phyloP scores from a whole-genome alignment of 92 coral and sea anemone genomes.

The Parazoanthus darwini region DNA sequence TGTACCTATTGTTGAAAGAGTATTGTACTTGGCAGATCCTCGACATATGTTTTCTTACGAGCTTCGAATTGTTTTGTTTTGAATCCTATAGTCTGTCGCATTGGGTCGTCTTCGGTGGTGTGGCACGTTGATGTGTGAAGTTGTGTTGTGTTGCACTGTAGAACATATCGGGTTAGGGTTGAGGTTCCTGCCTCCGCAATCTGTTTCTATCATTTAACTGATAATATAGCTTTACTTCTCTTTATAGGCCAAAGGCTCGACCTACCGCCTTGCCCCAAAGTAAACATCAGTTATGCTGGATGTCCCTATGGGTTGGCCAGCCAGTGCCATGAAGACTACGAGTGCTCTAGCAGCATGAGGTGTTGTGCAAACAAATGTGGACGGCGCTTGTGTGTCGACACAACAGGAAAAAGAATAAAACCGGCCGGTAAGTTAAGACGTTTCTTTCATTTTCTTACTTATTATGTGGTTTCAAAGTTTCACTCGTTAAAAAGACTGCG shows the following conservation, averaged over 20 bases:
- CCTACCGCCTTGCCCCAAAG: conserved; percentile 3
- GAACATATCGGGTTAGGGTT: too few relatives aligned
- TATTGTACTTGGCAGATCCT: too few relatives aligned
- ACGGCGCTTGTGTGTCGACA: conserved; percentile 30
- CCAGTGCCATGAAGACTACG: conserved; percentile 27
- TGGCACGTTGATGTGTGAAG: too few relatives aligned
- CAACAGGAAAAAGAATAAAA: not conserved
- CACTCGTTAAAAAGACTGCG: not conserved
- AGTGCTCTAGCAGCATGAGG: conserved; percentile 22
- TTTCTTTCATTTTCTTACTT: too few relatives aligned
- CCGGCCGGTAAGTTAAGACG: not conserved
- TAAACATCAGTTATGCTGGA: conserved; percentile 28
- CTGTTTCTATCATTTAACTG: too few relatives aligned
- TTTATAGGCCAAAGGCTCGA: not conserved
- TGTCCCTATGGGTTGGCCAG: conserved; percentile 23
- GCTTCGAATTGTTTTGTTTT: too few relatives aligned
- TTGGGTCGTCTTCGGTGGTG: not conserved
- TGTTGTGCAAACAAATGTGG: conserved; percentile 35
- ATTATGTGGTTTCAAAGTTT: not conserved
- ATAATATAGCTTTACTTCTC: too few relatives aligned
- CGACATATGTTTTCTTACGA: too few relatives aligned
- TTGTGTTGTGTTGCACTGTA: not conserved
- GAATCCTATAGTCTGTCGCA: too few relatives aligned
- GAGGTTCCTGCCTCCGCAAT: too few relatives aligned
- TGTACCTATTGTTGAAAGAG: too few relatives aligned